Evolutionary conservation across 2,888 invertebrate genomes (phyloP).

Genomic region (Drosophila barbarae): DNA sequence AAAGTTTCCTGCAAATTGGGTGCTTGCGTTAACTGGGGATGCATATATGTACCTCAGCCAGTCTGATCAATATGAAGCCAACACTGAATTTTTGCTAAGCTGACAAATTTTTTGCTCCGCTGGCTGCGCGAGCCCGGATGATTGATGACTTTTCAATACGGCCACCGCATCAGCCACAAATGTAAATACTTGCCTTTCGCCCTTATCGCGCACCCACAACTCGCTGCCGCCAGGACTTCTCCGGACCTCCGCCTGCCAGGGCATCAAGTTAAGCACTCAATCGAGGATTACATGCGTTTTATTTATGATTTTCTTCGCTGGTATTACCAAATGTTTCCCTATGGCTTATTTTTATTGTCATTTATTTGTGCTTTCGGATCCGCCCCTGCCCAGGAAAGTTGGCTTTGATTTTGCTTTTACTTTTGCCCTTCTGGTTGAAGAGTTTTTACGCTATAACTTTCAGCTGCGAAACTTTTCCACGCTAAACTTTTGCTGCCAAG

Average conservation of each 20-base stretch:
- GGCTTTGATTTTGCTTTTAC: conserved; percentile 37
- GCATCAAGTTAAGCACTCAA: conserved; percentile 73
- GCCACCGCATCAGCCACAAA: conserved; percentile 52
- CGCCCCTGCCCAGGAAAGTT: conserved; percentile 12
- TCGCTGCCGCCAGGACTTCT: background rate
- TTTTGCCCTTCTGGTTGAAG: conserved; percentile 47
- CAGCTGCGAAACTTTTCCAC: conserved; percentile 59
- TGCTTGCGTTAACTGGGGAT: conserved; percentile 25
- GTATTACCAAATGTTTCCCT: conserved; percentile 62
- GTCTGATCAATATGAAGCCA: conserved; percentile 3
- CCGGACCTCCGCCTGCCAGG: conserved; percentile 25
- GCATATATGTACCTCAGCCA: conserved; percentile 10
- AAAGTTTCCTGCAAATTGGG: conserved; percentile 57
- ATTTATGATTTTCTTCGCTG: conserved; percentile 75
- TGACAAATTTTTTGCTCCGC: conserved; percentile 71
- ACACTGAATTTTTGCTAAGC: conserved; percentile 50
- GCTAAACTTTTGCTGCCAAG: conserved; percentile 63
- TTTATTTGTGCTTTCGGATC: conserved; percentile 39
- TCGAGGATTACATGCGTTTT: conserved; percentile 75
- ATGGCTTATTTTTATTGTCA: conserved; percentile 60
- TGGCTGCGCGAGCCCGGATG: conserved; percentile 55
- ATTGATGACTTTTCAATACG: conserved; percentile 73
- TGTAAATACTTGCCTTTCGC: conserved; percentile 59
- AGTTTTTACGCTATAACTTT: conserved; percentile 59
- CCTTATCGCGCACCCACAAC: conserved; percentile 16